Conservation (phyloP, 1,140 invertebrate species). For the Chlorops oryzae region DNA sequence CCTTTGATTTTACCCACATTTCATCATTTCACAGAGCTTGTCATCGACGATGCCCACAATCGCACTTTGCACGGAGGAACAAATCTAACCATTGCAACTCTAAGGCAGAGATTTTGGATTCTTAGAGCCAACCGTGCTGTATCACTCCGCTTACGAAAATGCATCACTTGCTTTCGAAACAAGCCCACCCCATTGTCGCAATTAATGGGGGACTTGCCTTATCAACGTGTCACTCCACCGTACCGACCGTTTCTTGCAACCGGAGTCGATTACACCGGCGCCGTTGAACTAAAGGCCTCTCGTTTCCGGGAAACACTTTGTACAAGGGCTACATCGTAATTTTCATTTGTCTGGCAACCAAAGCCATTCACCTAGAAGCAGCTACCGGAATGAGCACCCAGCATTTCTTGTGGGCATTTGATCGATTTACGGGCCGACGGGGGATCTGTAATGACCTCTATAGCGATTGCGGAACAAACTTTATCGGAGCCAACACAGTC, state of each 20-base stretch:
- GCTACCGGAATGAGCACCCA: neutral
- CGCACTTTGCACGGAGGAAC: neutral
- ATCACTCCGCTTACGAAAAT: too few species aligned
- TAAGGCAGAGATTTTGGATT: conserved; percentile 4
- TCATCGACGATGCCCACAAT: neutral
- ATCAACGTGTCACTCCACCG: too few species aligned
- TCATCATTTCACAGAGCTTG: neutral
- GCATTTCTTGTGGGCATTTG: conserved; percentile 19
- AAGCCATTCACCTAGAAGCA: conserved; percentile 5
- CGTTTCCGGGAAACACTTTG: neutral
- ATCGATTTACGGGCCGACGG: conserved; percentile 37
- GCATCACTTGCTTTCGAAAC: neutral
- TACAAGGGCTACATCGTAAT: conserved; percentile 6
- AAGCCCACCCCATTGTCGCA: neutral
- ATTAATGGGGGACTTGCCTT: conserved; percentile 1
- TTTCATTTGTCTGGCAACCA: conserved; percentile 10
- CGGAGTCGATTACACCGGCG: too few species aligned
- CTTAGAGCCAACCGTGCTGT: neutral
- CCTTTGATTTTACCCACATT: neutral
- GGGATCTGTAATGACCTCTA: conserved; percentile 15
- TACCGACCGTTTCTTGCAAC: too few species aligned
- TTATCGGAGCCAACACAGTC: conserved; percentile 18
- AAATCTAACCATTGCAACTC: neutral
- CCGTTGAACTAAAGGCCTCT: too few species aligned
- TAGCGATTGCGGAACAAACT: conserved; percentile 26